Base-by-base conservation (phyloP, 2,888 invertebrate species). In the Drosophila pseudotakahashii region DNA sequence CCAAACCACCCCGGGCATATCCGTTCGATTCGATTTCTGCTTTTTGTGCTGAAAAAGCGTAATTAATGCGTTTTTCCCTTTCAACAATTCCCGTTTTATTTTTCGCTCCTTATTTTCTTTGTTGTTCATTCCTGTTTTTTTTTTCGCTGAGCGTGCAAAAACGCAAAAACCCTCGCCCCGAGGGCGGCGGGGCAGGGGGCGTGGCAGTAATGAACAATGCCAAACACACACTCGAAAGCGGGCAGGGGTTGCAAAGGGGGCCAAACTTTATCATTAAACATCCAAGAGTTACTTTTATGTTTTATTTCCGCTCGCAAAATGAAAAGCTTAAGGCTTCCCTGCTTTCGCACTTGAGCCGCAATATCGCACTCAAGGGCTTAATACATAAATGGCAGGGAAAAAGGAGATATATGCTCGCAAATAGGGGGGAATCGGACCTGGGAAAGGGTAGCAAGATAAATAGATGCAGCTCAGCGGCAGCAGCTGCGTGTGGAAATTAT, bases 211-310 rank as follows among this genome's bases (percentile, higher is more conserved):
- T 37, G 67, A 78, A 79, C 82, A 82, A 74, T 68, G 67, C 59
- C 69, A 74, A 54, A 58, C 54, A 50, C 57, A 54, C 71, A 64
- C 53, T 62, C 42, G 23, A 53, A 23, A 47, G 11, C 11, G 39
- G 44, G 53, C 62, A 52, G 47, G 44, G 42, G n/a, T 26, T 23
- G 44, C 7, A n/a, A 19, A 16, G 36, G 34, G 66, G 51, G 72
- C 66, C 75, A 79, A 82, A 80, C 78, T 83, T 82, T 82, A 82
- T 82, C 81, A 82, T 82, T 82, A 82, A 86, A 81, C 84, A 81
- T 75, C 81, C 71, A 77, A 86, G 79, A 86, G 87, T 79, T 69
- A 81, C 87, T 87, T 84, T 82, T 87, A 84, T 87, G 87, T 79
- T 82, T 81, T 84, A 81, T 82, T 84, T 87, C 82, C 87, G 84